Conservation (phyloP, 2,797 vertebrate species). For the Coluber constrictor region DNA sequence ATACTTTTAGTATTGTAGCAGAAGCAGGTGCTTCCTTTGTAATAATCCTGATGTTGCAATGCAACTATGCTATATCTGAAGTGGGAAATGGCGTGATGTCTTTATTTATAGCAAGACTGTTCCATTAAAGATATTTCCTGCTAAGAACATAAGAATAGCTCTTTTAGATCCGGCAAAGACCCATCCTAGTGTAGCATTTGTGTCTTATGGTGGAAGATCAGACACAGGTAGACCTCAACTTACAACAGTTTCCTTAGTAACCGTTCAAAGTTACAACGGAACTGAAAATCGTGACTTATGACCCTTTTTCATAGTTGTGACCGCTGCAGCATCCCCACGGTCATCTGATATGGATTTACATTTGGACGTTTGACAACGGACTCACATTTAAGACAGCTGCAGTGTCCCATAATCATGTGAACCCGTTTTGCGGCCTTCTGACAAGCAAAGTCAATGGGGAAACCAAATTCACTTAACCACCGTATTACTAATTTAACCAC, state of each 20-base stretch:
- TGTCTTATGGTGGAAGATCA: neutral
- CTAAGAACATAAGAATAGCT: neutral
- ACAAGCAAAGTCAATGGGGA: neutral
- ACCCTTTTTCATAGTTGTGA: neutral
- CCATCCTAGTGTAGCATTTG: neutral
- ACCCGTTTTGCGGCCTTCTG: neutral
- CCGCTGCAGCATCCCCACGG: neutral
- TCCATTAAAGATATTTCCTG: neutral
- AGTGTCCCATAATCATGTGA: neutral
- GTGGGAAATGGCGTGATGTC: neutral
- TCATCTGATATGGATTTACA: neutral
- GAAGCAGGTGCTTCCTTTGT: neutral
- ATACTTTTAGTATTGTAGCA: neutral
- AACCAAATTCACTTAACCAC: neutral
- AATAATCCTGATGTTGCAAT: neutral
- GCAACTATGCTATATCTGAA: neutral
- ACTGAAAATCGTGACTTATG: neutral
- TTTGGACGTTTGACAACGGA: neutral
- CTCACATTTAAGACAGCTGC: neutral
- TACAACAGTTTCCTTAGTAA: neutral
- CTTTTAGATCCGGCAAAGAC: neutral
- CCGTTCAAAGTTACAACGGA: neutral
- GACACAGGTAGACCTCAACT: neutral
- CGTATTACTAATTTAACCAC: neutral
- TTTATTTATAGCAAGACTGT: neutral